Evolutionary conservation across 2,113 vertebrate genomes (phyloP), one percentile per base, ranked within the genome.

Genomic region (Antechinus stuartii): DNA sequence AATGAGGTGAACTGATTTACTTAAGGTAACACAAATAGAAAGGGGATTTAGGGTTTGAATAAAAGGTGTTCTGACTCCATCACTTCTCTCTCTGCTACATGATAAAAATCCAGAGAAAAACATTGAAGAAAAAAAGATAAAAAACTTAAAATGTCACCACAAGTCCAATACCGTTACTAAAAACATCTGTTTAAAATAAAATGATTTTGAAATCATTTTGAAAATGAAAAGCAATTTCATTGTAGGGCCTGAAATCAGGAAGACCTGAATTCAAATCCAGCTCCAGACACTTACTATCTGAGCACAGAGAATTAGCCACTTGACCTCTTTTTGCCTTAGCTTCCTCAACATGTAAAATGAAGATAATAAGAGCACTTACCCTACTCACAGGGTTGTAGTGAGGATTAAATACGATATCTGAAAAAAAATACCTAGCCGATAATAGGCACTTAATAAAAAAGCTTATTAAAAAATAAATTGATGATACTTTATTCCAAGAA

Each of bases 161-260:
- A 93, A 54, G 2, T 0, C 23, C n/a, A 94, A 89, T 92, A 35
- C 46, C 92, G 52, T 89, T n/a, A 42, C 50, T 25, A 92, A 93
- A 90, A 0, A 50, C 54, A 46, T 47, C 26, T 93, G 27, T 61
- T 11, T 92, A 91, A 89, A 93, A 95, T 54, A 95, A 95, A 94
- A 19, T 93, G 57, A 93, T 89, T 27, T 91, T 16, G 27, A 91
- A 76, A 19, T 84, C 6, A 42, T 42, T 42, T 42, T 42, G 42
- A 42, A 42, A 42, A 42, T 42, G 42, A 42, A 42, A 42, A 42
- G 5, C n/a, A 42, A 19, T 5, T 84, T 19, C 16, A 19, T 84
- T 84, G 68, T 23, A 84, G 35, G 68, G n/a, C 16, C 68, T 84
- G n/a, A 16, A 84, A n/a, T 23, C 35, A 84, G 61, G 30, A 68